Evolutionary conservation across 2,113 vertebrate species (phyloP).

Genomic region (Aramus guarauna): DNA sequence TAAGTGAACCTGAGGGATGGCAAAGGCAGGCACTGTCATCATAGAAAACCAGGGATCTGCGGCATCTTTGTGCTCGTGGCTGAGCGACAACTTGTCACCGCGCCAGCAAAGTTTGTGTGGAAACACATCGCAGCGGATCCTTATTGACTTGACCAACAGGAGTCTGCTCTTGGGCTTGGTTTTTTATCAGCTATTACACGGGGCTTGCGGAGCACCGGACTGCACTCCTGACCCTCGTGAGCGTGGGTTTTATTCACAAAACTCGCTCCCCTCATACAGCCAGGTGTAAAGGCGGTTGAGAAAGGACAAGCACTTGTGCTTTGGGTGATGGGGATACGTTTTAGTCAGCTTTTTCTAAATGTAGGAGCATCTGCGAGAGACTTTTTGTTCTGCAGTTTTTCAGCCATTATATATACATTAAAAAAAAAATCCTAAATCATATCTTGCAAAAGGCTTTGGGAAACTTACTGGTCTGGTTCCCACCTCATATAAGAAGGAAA

Average conservation of each 20-base stretch:
- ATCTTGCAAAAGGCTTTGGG: not conserved
- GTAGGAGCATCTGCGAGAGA: not conserved
- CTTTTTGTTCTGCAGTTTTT: not conserved
- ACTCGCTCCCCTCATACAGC: accelerated
- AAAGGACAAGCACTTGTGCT: not conserved
- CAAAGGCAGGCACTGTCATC: not conserved
- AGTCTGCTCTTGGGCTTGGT: not conserved
- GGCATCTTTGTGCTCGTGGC: not conserved
- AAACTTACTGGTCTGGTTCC: not conserved
- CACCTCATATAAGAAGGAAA: not conserved
- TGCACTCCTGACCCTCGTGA: not conserved
- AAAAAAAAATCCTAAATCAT: not conserved
- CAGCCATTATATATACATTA: not conserved
- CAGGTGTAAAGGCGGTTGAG: not conserved
- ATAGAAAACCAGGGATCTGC: not conserved
- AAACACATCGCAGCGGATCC: accelerated
- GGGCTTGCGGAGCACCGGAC: not conserved
- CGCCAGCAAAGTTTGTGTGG: not conserved
- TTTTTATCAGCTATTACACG: not conserved
- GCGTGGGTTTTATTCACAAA: not conserved
- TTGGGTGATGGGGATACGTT: not conserved
- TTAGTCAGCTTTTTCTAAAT: not conserved
- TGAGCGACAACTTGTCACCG: accelerated
- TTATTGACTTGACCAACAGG: not conserved
- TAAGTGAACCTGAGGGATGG: not conserved